Evolutionary conservation across 2,113 vertebrate genomes (phyloP).

Genomic region (Gymnogyps californianus): DNA sequence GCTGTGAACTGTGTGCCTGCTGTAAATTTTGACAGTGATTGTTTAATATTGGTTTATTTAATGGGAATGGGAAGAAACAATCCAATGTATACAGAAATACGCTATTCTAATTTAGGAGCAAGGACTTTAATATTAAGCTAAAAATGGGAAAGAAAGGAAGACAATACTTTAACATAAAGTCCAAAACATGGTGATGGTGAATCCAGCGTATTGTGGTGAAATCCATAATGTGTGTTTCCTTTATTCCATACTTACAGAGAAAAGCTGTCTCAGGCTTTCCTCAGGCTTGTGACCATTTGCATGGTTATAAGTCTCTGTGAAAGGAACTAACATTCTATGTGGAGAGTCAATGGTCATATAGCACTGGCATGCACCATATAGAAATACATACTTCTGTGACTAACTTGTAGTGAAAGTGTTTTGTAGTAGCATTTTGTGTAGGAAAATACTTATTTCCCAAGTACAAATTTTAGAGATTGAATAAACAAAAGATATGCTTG

Average conservation of each 20-base stretch:
- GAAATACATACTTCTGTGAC: not conserved
- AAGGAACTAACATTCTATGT: not conserved
- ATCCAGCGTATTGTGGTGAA: not conserved
- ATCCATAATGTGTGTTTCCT: not conserved
- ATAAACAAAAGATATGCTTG: not conserved
- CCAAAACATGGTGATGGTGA: not conserved
- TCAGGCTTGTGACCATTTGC: not conserved
- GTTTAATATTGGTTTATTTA: not conserved
- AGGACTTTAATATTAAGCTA: not conserved
- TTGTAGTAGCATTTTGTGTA: not conserved
- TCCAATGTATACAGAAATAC: not conserved
- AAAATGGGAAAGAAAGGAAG: not conserved
- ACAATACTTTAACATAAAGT: not conserved
- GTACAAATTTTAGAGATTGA: not conserved
- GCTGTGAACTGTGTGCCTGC: not conserved
- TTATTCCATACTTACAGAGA: not conserved
- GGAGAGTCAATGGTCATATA: fast-evolving
- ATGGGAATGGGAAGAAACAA: not conserved
- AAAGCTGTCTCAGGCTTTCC: not conserved
- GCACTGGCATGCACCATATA: not conserved
- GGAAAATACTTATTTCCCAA: not conserved
- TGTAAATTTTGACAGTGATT: not conserved
- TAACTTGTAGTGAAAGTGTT: not conserved
- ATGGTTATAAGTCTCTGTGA: not conserved
- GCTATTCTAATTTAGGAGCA: not conserved